Conservation (phyloP, 2,888 invertebrate species). For the Papilio gigon region DNA sequence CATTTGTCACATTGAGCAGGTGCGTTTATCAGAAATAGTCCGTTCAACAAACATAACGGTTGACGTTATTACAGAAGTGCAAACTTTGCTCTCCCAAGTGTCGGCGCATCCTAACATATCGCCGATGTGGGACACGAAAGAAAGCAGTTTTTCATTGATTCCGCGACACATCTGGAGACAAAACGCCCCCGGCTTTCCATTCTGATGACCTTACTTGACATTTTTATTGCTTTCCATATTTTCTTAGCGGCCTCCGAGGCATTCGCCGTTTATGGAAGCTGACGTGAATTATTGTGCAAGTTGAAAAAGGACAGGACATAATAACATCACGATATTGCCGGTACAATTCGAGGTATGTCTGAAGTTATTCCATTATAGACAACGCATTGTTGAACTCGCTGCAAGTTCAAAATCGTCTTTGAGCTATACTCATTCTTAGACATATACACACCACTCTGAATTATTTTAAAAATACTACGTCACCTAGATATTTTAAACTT, state of each 20-base stretch:
- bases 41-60: constrained; percentile 69
- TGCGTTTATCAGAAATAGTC: constrained; percentile 69
- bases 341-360: constrained; percentile 47
- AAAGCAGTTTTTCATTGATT: constrained; percentile 82
- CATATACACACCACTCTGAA: background rate
- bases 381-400: constrained; percentile 49
- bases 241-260: constrained; percentile 74
- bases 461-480: background rate
- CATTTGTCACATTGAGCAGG: constrained; percentile 54
- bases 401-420: constrained; percentile 23
- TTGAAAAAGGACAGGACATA: constrained; percentile 67
- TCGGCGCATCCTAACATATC: constrained; percentile 69
- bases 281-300: constrained; percentile 77
- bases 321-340: constrained; percentile 72
- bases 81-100: constrained; percentile 48
- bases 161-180: constrained; percentile 80
- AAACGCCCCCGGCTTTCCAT: constrained; percentile 79
- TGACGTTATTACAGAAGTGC: constrained; percentile 64
- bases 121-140: constrained; percentile 72
- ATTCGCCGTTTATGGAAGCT: constrained; percentile 67
- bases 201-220: constrained; percentile 83
- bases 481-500: background rate
- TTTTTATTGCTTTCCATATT: constrained; percentile 81
- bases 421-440: background rate
- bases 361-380: constrained; percentile 59